These are phyloP conservation scores for Numida meleagris DNA, from an alignment of 2,113 vertebrate genomes.

Conservation along the genomic window DNA sequence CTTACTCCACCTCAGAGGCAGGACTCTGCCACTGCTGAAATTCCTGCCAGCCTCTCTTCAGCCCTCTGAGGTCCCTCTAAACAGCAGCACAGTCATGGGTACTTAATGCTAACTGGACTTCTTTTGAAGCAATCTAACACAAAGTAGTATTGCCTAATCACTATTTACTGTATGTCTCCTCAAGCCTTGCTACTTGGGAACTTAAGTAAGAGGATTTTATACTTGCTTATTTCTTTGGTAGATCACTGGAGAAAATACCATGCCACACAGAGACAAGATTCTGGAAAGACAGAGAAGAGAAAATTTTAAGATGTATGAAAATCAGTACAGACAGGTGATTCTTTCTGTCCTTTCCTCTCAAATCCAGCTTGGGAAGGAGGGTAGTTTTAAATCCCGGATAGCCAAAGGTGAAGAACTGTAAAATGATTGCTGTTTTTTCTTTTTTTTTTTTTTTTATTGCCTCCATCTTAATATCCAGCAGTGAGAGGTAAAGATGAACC, in stretches of 20 bases:
- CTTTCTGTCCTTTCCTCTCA: not conserved
- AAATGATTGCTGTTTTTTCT: not conserved
- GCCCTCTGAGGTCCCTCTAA: not conserved
- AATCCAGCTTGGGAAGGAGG: not conserved
- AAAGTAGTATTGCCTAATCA: not conserved
- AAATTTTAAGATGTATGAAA: not conserved
- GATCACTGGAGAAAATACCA: not conserved
- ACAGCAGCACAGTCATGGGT: not conserved
- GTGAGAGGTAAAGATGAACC: not conserved
- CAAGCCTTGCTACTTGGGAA: not conserved
- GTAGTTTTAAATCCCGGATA: not conserved
- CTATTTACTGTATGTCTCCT: not conserved
- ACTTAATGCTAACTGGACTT: not conserved
- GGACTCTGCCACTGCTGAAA: not conserved
- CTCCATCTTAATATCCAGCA: not conserved
- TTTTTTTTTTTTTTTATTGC: not conserved
- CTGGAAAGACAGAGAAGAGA: not conserved
- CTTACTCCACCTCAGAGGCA: not conserved
- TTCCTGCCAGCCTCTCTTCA: not conserved
- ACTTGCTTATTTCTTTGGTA: not conserved
- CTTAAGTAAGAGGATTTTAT: not conserved
- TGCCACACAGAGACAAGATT: not conserved
- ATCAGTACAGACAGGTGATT: not conserved
- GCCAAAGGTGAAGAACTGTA: not conserved
- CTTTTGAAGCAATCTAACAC: not conserved